A percentile compares a stretch with the other conserved stretches of the same genome.
phyloP scores from a whole-genome alignment of 2,113 vertebrate genomes.

The Donacobius atricapilla region DNA sequence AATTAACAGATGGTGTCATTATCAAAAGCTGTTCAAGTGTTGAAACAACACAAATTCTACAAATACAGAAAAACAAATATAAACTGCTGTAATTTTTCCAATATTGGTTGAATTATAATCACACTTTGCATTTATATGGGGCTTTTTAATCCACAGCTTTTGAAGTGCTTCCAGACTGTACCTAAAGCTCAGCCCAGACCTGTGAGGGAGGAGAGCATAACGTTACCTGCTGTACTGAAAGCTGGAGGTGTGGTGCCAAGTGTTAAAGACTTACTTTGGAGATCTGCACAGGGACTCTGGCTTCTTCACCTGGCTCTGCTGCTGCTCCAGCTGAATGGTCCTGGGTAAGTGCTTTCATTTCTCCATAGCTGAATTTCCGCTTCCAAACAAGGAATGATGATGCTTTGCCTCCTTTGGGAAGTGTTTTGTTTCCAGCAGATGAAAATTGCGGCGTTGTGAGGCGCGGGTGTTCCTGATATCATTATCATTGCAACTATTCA shows the following conservation, averaged over 20 bases:
- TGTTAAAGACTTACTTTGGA: not conserved
- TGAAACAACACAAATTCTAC: conserved; percentile 53
- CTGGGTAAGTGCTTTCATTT: not conserved
- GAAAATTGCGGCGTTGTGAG: not conserved
- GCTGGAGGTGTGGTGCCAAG: accelerated
- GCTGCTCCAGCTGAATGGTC: not conserved
- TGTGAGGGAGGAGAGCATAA: not conserved
- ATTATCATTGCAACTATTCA: accelerated
- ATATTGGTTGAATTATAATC: conserved; percentile 43
- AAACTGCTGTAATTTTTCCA: conserved; percentile 39
- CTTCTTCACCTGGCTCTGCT: not conserved
- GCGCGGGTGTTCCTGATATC: not conserved
- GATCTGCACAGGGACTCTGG: not conserved
- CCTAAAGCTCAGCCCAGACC: not conserved
- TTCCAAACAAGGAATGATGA: not conserved
- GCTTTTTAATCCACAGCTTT: conserved; percentile 26
- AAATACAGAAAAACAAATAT: conserved; percentile 50
- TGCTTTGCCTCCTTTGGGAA: not conserved
- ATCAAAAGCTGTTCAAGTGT: conserved; percentile 64
- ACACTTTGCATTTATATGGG: not conserved
- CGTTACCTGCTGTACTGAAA: not conserved
- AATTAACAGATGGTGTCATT: conserved; percentile 68
- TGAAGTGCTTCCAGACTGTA: not conserved
- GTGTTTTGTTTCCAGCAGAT: not conserved
- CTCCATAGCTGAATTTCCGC: not conserved